These are phyloP conservation scores for Dynastes hyllus DNA, from an alignment of 2,888 invertebrate genomes.

Conservation along the genomic window DNA sequence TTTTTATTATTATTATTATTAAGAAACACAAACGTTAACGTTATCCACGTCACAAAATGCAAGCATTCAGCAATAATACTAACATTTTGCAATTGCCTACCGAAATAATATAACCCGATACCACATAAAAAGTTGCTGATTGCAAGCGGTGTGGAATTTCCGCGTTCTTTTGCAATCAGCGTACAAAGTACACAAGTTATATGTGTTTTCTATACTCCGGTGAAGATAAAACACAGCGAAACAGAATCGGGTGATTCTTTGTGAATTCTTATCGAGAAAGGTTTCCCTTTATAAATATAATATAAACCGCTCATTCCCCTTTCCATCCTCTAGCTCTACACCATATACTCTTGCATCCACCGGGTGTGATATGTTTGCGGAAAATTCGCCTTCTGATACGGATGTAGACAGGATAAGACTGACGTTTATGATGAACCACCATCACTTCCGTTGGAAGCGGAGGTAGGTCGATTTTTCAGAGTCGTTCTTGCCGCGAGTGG, in stretches of 20 bases:
- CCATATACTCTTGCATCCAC: conserved; percentile 28
- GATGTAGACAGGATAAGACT: conserved; percentile 18
- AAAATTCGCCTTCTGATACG: conserved; percentile 23
- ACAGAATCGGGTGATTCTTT: conserved; percentile 14
- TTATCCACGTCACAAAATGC: no score
- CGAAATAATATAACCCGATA: no score
- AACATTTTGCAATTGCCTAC: no score
- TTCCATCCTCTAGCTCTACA: neutral
- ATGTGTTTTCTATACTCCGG: no score
- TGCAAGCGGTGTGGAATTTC: no score
- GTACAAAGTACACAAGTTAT: no score
- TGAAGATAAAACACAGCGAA: conserved; percentile 2
- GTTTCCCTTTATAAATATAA: conserved; percentile 41
- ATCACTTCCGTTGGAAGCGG: conserved; percentile 47
- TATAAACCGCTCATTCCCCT: conserved; percentile 32
- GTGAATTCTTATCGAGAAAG: conserved; percentile 43
- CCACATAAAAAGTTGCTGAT: no score
- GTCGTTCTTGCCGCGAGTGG: conserved; percentile 15
- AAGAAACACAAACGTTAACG: no score
- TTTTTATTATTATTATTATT: no score
- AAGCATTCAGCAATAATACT: no score
- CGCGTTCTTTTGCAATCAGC: no score
- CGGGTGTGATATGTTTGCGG: conserved; percentile 10
- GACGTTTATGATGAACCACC: conserved; percentile 46
- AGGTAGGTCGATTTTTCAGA: conserved; percentile 53